Evolutionary conservation across 1,140 invertebrate species (phyloP), one percentile per base, ranked within the genome.

Genomic region (Acyrthosiphon pisum): DNA sequence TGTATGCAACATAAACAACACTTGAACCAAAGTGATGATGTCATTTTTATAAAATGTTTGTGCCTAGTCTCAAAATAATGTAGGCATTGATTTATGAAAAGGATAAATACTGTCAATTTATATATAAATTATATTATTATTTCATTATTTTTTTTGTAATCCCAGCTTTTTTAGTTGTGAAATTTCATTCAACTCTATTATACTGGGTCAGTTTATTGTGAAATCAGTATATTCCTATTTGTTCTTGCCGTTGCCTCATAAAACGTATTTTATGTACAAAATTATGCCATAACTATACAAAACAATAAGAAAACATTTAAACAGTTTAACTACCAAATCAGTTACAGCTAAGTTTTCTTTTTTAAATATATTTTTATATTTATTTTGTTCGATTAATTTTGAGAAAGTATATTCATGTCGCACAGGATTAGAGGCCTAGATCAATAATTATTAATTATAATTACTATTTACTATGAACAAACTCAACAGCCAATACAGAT

Each of bases 391-490:
- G n/a, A n/a, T n/a, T n/a, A n/a, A n/a, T n/a, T 81, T 35, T 81
- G 48, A 91, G 50, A 50, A 91, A 92, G 22, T 83, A 23, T 90
- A 91, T n/a, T 92, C n/a, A 37, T 83, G 30, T 92, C 7, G 35
- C 68, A 81, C 48, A 83, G 46, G n/a, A 48, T 83, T 92, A 92
- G 90, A 26, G 44, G 37, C 68, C n/a, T 81, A 83, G 68, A 92
- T 83, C 90, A 90, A 90, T 83, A 92, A 92, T 91, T 91, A 91
- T 44, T 50, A 91, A 83, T 83, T 91, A 83, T 44, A 83, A 46
- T 92, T 81, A 92, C 68, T 91, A 50, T 91, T 68, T 68, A 68
- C 14, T 76, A n/a, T 83, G 76, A 92, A 83, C 90, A 92, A 83
- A 92, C 46, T 81, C 41, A 37, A 92, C 20, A 92, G n/a, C 48